A percentile compares a stretch with the other conserved stretches of the same genome.
Conservation (phyloP, 2,888 invertebrate species). For the Dichetophora obliterata region DNA sequence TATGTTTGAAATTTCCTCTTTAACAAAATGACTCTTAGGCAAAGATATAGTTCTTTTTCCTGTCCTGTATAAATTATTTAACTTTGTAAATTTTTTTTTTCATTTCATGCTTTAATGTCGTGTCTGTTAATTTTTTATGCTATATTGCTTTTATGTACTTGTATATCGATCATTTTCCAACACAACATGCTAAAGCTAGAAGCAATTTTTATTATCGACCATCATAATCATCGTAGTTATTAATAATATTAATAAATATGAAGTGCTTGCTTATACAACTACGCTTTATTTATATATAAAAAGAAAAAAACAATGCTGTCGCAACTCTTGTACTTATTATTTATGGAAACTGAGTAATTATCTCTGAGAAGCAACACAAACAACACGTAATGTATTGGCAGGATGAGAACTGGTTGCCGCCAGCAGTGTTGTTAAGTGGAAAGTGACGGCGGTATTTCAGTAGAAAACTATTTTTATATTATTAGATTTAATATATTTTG, state of each 20-base stretch:
- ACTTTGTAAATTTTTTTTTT: not conserved
- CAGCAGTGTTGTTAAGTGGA: constrained; percentile 14
- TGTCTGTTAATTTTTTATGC: constrained; percentile 10
- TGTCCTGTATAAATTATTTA: constrained; percentile 5
- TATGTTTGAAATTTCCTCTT: too few relatives aligned
- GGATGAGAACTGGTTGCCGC: constrained; percentile 15
- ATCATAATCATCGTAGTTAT: constrained; percentile 37
- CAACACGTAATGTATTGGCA: not conserved
- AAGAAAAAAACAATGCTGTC: not conserved
- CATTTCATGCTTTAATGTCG: not conserved
- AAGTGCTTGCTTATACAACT: not conserved
- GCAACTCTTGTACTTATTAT: not conserved
- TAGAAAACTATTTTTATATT: not conserved
- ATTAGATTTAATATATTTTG: too few relatives aligned
- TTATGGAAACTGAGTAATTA: constrained; percentile 28
- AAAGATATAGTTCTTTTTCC: too few relatives aligned
- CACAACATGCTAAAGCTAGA: constrained; percentile 28
- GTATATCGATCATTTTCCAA: constrained; percentile 28
- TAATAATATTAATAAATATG: constrained; percentile 36
- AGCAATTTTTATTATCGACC: constrained; percentile 39
- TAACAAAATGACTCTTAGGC: too few relatives aligned
- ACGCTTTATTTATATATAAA: not conserved
- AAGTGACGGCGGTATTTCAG: not conserved
- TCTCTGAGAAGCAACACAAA: not conserved
- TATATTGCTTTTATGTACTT: not conserved